phyloP scores from a whole-genome alignment of 2,888 invertebrate genomes.

The Molorchus minor region DNA sequence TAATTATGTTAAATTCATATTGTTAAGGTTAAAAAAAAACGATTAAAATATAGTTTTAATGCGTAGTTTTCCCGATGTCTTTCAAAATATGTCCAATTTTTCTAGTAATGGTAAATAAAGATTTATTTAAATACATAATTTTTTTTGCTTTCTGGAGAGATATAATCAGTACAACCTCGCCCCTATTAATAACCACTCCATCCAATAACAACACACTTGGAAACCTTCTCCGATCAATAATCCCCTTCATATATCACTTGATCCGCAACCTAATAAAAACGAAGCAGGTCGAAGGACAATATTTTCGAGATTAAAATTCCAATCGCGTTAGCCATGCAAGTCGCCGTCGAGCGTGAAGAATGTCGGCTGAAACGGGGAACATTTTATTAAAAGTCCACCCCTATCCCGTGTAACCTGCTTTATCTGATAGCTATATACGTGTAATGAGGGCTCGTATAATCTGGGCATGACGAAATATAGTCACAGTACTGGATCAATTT shows the following conservation, averaged over 20 bases:
- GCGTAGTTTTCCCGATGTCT: too few species aligned
- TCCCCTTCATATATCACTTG: neutral
- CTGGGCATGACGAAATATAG: constrained; percentile 42
- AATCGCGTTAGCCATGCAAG: constrained; percentile 50
- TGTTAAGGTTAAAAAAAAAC: too few species aligned
- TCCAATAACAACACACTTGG: too few species aligned
- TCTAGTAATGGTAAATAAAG: too few species aligned
- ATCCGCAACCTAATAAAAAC: constrained; percentile 32
- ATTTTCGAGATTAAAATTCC: constrained; percentile 55
- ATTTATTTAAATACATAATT: too few species aligned
- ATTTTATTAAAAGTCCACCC: constrained; percentile 50
- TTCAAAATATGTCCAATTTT: too few species aligned
- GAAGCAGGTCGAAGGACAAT: constrained; percentile 49
- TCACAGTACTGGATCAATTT: constrained; percentile 39
- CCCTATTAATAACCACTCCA: too few species aligned
- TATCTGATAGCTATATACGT: constrained; percentile 30
- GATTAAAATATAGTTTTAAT: too few species aligned
- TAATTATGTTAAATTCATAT: too few species aligned
- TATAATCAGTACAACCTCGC: too few species aligned
- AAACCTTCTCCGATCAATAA: too few species aligned
- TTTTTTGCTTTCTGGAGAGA: too few species aligned
- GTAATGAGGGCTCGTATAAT: constrained; percentile 38
- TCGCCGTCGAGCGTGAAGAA: constrained; percentile 49
- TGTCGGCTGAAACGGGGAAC: constrained; percentile 42
- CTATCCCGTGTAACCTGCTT: constrained; percentile 40